Evolutionary conservation across 2,797 vertebrate genomes (phyloP), one percentile per base, ranked within the genome.

Genomic region (Thripadectes ignobilis): DNA sequence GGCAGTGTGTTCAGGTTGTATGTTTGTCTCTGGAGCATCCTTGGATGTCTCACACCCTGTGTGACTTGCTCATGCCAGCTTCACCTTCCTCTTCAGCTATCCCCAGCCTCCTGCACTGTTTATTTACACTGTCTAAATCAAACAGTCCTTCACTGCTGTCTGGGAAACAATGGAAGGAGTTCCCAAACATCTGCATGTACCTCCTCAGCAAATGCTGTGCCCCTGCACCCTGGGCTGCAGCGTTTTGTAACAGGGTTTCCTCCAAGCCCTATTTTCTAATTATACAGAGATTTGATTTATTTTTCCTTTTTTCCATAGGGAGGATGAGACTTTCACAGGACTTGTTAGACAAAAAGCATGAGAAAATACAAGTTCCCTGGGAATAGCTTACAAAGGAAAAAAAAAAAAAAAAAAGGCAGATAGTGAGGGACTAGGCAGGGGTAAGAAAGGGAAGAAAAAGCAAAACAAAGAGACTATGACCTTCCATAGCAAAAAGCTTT

Each of bases 401-500:
- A 38, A 71, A 8, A 72, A 45, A 38, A 71, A 49, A 19, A 66
- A n/a, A 71, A 85, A 88, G 61, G 61, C 39, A 88, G 73, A 73
- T 19, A 41, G 46, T 87, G 91, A 85, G 45, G 41, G 46, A 61
- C 43, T 71, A 93, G 58, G 38, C 57, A 82, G 55, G 36, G 51
- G 38, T 75, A 57, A 95, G 72, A 78, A 96, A 52, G 69, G 34
- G 65, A 95, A 96, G 74, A 59, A 91, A 71, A 85, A 92, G 93
- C 78, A 89, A 76, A 67, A 94, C 78, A 94, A 85, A 75, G 90
- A 76, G 81, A 66, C 76, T 88, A 67, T 79, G 62, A 95, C 73
- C 48, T 46, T 94, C 71, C 61, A 27, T 7, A 90, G 85, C 55
- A 96, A 96, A 88, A 93, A 87, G 79, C 88, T 94, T 94, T 80